Base-by-base conservation (phyloP, 2,113 vertebrate genomes). In the Dicentrarchus labrax region DNA sequence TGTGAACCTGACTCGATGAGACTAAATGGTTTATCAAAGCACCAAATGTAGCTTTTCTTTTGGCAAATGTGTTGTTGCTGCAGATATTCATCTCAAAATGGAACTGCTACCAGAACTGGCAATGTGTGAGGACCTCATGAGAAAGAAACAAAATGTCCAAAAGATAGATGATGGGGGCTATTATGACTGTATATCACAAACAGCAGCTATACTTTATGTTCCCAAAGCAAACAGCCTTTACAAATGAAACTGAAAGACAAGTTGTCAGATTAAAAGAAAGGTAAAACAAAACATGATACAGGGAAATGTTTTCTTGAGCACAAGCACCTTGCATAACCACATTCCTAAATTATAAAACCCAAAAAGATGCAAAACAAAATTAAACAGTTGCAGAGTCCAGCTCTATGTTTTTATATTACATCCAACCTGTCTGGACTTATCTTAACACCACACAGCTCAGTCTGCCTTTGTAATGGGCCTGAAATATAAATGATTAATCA, bases 401-500 rank as follows among this genome's bases (percentile, higher is more conserved):
- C 4, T 56, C 4, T 45, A 15, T 36, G 22, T 67, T 74, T 60
- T 74, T 12, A 4, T 41, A 8, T 57, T 30, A 21, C 3, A 6
- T 45, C 43, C 3, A 8, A 56, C 19, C 24, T 7, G 62, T 47
- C 47, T 51, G 48, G 51, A 59, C 22, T 76, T 30, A 64, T 83
- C 73, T 75, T 6, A 13, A 24, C 9, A 5, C 65, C 12, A 60
- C 43, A 13, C 39, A 19, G 22, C 72, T 71, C 76, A 7, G 30
- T 16, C n/a, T 76, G 30, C 16, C 45, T 76, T 78, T 64, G 17
- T 84, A 59, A 74, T 53, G 48, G 17, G 45, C 60, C 72, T 64
- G 24, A 15, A 87, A 57, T 70, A 72, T 66, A 75, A 86, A 84
- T 7, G 72, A 83, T 76, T 79, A 64, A 79, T 61, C 43, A 2